Evolutionary conservation across 2,113 vertebrate species (phyloP).

Genomic region (Eulemur rufifrons): DNA sequence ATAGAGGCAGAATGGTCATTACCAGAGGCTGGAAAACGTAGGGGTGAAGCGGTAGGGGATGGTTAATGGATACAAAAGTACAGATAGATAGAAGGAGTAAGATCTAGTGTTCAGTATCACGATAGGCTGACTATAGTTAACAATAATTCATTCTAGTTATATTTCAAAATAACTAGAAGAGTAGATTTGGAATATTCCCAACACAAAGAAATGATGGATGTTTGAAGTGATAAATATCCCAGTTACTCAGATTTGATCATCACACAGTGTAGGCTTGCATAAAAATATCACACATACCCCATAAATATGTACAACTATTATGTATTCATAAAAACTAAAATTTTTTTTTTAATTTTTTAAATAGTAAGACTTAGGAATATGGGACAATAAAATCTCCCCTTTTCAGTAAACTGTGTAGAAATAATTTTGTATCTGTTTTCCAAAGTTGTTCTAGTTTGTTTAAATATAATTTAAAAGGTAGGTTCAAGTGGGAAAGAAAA

Average conservation of each 20-base stretch:
- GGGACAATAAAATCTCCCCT: background rate
- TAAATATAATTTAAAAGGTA: slow-evolving; percentile 39
- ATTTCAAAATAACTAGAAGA: background rate
- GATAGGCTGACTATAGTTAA: background rate
- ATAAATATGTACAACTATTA: background rate
- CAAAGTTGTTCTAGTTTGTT: slow-evolving; percentile 23
- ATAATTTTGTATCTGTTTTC: background rate
- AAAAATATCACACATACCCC: background rate
- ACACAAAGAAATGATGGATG: background rate
- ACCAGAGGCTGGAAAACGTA: background rate
- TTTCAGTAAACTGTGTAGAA: slow-evolving; percentile 10
- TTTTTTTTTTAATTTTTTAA: background rate
- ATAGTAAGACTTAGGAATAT: background rate
- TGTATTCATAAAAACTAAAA: background rate
- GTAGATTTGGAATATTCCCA: background rate
- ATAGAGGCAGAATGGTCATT: background rate
- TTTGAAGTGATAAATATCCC: background rate
- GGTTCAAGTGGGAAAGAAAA: background rate
- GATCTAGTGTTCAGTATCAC: background rate
- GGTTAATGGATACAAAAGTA: background rate
- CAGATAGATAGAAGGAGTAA: background rate
- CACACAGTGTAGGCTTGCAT: background rate
- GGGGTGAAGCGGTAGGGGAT: background rate
- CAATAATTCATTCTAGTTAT: background rate
- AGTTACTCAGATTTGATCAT: background rate